phyloP scores from a whole-genome alignment of 2,888 invertebrate genomes.

The Bembecia ichneumoniformis region DNA sequence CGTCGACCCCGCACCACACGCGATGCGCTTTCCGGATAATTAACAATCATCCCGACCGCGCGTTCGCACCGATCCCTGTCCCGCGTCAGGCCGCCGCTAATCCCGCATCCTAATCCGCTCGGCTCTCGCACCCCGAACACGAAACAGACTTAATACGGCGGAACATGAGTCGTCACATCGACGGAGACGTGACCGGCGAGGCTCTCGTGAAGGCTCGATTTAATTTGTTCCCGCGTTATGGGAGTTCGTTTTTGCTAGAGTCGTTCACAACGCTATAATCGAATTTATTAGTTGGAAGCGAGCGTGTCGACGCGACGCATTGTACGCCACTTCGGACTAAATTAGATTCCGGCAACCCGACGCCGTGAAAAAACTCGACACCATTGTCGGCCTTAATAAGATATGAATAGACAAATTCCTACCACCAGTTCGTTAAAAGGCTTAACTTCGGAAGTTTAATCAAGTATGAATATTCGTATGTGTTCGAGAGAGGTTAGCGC shows the following conservation, averaged over 20 bases:
- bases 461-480: background rate
- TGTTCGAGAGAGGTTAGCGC: background rate
- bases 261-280: slow-evolving; percentile 19
- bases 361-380: background rate
- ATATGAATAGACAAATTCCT: slow-evolving; percentile 18
- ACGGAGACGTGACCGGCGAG: slow-evolving; percentile 15
- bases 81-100: background rate
- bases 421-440: background rate
- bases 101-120: background rate
- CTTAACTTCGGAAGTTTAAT: background rate
- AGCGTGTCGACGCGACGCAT: slow-evolving; percentile 17
- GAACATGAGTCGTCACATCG: slow-evolving; percentile 21
- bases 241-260: slow-evolving; percentile 4
- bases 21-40: slow-evolving; percentile 5
- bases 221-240: slow-evolving; percentile 23
- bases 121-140: background rate
- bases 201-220: slow-evolving; percentile 25
- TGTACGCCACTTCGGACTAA: slow-evolving; percentile 7
- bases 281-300: slow-evolving; percentile 27
- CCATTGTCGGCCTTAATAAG: slow-evolving; percentile 14
- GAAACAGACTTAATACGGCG: slow-evolving; percentile 4
- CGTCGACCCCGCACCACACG: slow-evolving; percentile 24
- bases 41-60: slow-evolving; percentile 3
- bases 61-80: background rate
- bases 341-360: slow-evolving; percentile 9